phyloP scores from a whole-genome alignment of 2,797 vertebrate genomes.

The Acropternis orthonyx region DNA sequence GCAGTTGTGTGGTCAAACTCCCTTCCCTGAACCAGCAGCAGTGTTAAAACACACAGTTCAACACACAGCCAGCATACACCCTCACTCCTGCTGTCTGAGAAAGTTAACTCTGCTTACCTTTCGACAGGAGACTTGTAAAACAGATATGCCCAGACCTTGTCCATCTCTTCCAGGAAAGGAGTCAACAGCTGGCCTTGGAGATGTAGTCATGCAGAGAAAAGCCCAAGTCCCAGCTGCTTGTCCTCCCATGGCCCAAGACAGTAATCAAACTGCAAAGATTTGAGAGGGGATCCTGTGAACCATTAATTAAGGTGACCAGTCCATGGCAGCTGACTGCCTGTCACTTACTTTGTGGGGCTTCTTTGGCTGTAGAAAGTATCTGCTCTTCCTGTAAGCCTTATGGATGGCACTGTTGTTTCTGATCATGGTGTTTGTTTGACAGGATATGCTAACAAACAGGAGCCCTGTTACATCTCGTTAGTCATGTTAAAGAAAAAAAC shows the following conservation, averaged over 20 bases:
- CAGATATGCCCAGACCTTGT: not conserved
- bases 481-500: not conserved
- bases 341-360: not conserved
- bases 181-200: not conserved
- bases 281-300: not conserved
- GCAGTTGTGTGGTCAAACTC: not conserved
- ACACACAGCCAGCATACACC: not conserved
- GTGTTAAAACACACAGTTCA: not conserved
- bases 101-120: not conserved
- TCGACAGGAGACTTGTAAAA: not conserved
- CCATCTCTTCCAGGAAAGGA: not conserved
- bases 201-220: not conserved
- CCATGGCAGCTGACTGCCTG: not conserved
- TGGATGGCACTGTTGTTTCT: not conserved
- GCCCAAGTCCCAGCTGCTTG: not conserved
- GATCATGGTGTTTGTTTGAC: not conserved
- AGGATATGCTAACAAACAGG: not conserved
- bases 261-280: not conserved
- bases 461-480: not conserved
- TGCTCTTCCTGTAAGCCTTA: not conserved
- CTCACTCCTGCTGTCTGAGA: not conserved
- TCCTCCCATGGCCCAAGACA: not conserved
- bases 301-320: not conserved
- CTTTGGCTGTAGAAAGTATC: not conserved
- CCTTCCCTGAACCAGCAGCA: not conserved